Conservation (phyloP, 53 echinoderm and acorn worm genomes). For the Paracentrotus lividus region DNA sequence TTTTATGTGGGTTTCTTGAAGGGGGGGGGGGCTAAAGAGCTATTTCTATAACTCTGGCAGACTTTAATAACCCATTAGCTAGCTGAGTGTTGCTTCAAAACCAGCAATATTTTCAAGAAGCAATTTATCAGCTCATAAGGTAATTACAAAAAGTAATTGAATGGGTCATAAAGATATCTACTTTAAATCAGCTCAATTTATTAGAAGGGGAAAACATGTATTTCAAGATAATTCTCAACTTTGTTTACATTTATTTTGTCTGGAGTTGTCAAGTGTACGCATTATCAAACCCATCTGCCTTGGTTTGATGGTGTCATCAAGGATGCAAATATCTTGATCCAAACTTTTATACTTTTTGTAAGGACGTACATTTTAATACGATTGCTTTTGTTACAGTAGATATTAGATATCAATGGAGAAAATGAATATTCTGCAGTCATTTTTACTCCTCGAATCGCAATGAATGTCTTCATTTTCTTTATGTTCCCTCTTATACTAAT, state of each 20-base stretch:
- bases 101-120: background rate
- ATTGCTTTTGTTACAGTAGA: conserved; percentile 18
- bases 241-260: background rate
- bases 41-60: background rate
- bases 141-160: no score
- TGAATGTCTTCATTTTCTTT: background rate
- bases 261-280: background rate
- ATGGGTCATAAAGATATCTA: no score
- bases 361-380: background rate
- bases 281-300: background rate
- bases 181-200: no score
- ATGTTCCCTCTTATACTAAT: background rate
- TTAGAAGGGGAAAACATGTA: no score
- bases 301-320: background rate
- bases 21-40: no score
- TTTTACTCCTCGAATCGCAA: background rate
- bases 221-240: no score
- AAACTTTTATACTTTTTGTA: conserved; percentile 47
- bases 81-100: background rate
- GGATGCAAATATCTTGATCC: conserved; percentile 30
- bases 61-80: background rate
- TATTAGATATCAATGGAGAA: background rate
- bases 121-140: background rate
- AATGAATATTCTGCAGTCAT: background rate
- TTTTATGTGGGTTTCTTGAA: no score